These are phyloP conservation scores for Falco novaeseelandiae DNA, from an alignment of 2,797 vertebrate species.

Conservation along the genomic window DNA sequence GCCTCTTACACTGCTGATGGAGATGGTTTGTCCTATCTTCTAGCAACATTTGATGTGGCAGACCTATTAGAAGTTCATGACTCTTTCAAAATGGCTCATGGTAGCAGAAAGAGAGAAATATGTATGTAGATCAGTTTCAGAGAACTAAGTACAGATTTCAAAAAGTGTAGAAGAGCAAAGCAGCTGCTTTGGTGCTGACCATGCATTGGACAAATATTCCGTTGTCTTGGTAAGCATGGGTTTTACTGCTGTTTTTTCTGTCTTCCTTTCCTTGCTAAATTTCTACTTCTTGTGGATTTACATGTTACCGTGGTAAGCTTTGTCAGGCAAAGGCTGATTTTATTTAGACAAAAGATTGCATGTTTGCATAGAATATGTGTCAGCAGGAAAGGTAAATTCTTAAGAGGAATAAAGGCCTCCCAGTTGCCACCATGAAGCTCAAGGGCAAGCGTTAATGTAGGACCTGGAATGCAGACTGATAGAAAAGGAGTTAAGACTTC, in stretches of 20 bases:
- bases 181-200: background rate
- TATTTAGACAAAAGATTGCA: background rate
- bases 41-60: background rate
- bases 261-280: background rate
- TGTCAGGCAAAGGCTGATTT: background rate
- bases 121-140: background rate
- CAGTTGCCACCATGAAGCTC: background rate
- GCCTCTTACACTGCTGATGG: background rate
- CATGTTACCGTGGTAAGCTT: background rate
- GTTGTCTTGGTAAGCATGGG: background rate
- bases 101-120: background rate
- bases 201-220: accelerated
- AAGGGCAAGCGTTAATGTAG: background rate
- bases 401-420: background rate
- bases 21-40: background rate
- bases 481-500: background rate
- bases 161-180: background rate
- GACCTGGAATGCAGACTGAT: background rate
- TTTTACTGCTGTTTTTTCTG: background rate
- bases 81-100: background rate
- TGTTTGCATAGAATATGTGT: background rate
- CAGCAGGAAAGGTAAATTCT: background rate
- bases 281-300: background rate
- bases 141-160: background rate
- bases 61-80: background rate